phyloP scores from a whole-genome alignment of 2,797 vertebrate genomes.

The Parauchenoglanis punctatus region DNA sequence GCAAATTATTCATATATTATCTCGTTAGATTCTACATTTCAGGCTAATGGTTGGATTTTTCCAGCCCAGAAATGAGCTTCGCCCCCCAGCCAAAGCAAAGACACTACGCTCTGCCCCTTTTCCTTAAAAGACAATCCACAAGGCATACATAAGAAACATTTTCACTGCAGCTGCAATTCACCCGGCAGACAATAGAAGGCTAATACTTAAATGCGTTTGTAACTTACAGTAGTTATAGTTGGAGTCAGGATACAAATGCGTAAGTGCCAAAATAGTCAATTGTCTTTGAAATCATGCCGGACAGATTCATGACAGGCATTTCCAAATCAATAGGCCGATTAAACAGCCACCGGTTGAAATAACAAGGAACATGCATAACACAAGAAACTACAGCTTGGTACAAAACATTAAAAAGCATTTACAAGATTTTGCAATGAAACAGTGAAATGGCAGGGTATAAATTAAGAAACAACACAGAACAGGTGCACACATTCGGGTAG shows the following conservation, averaged over 20 bases:
- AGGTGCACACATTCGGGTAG: not conserved
- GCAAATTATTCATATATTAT: not conserved
- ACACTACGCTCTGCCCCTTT: not conserved
- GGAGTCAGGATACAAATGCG: not conserved
- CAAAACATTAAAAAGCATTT: not conserved
- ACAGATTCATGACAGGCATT: not conserved
- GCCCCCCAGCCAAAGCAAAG: not conserved
- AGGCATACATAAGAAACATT: not conserved
- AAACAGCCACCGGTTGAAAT: not conserved
- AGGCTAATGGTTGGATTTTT: not conserved
- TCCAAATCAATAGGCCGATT: not conserved
- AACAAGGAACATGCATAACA: not conserved
- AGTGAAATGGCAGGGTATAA: not conserved
- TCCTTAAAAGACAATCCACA: not conserved
- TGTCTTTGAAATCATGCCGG: not conserved
- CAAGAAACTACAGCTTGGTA: not conserved
- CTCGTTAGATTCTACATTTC: not conserved
- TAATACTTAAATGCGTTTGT: not conserved
- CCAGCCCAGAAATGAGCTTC: not conserved
- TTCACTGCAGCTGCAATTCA: not conserved
- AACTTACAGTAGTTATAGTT: not conserved
- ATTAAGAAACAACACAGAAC: not conserved
- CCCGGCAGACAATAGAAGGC: not conserved
- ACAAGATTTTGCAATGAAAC: not conserved
- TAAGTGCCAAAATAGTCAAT: not conserved